Evolutionary conservation across 2,797 vertebrate species (phyloP).

Genomic region (Acanthurus leucopareius): DNA sequence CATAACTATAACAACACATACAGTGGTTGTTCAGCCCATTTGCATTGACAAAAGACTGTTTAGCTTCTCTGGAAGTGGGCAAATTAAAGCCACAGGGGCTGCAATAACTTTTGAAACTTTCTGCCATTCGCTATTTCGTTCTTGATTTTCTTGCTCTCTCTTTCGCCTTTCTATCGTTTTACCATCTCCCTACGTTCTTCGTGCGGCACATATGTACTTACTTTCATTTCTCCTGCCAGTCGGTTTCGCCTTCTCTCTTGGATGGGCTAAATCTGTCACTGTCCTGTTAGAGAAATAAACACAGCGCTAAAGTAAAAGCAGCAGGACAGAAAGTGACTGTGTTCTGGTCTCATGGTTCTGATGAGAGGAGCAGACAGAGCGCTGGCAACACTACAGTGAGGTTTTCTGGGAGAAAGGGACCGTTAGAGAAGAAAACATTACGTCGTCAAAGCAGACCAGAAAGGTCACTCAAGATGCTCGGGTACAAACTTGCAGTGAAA

Average conservation of each 20-base stretch:
- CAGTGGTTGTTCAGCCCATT: constrained; percentile 41
- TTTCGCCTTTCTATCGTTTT: constrained; percentile 28
- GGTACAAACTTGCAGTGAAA: constrained; percentile 36
- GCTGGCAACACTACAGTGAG: constrained; percentile 69
- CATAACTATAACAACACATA: constrained; percentile 31
- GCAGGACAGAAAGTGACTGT: constrained; percentile 73
- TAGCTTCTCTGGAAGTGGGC: constrained; percentile 29
- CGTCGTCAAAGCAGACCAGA: constrained; percentile 62
- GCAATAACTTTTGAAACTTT: constrained; percentile 38
- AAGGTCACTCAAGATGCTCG: constrained; percentile 61
- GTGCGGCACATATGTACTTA: constrained; percentile 21
- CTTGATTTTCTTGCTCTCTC: background rate
- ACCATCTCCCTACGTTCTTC: constrained; percentile 22
- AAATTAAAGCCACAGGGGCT: constrained; percentile 51
- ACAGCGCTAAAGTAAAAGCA: constrained; percentile 58
- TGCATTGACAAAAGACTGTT: constrained; percentile 39
- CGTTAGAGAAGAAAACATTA: constrained; percentile 69
- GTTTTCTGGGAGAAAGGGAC: constrained; percentile 63
- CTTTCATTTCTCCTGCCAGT: constrained; percentile 54
- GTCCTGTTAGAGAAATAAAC: constrained; percentile 74
- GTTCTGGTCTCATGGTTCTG: constrained; percentile 68
- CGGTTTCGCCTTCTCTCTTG: constrained; percentile 43
- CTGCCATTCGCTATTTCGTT: constrained; percentile 9
- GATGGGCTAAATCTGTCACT: constrained; percentile 74
- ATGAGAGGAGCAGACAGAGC: constrained; percentile 80